Base-by-base conservation (phyloP, 2,797 vertebrate genomes). In the Macroramphosus scolopax region DNA sequence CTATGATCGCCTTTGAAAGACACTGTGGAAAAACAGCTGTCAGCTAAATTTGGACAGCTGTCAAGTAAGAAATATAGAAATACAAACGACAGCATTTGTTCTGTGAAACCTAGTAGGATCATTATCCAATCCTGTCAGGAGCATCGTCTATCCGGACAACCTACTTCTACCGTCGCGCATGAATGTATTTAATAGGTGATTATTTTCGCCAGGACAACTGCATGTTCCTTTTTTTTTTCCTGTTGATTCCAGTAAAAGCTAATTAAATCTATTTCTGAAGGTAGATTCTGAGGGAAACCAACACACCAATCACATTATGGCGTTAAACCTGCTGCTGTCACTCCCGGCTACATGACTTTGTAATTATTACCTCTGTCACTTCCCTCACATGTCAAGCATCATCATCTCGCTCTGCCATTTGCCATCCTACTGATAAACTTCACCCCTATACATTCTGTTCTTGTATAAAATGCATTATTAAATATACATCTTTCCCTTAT, bases 401-500 rank as follows among this genome's bases (percentile, higher is more conserved):
- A 22, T 22, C 5, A 24, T 46, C 49, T 43, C 26, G 47, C 14
- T 47, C 29, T 36, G 17, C 57, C 60, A 57, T 56, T 40, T 70
- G 50, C 50, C 40, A 22, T 31, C 36, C 49, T 29, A 36, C 42
- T 31, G 40, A 34, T 38, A 56, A 69, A 76, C 61, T 35, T 33
- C n/a, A 40, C 58, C 61, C 17, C 32, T 43, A 54, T 64, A 78
- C 41, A 60, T 82, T 77, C 18, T 63, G 49, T 55, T 65, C 39
- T 39, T 47, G 5, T 25, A 65, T 45, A 63, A 72, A 69, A 75
- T 63, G 12, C 67, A 78, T 79, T 78, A 77, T 79, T 78, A 73
- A 84, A 51, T 22, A 6, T 63, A 52, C 17, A 45, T 58, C 36
- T 70, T 67, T 50, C 43, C 25, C 41, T 16, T 51, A 39, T 64